Conservation (phyloP, 2,888 invertebrate genomes). For the Heteropelma amictum region DNA sequence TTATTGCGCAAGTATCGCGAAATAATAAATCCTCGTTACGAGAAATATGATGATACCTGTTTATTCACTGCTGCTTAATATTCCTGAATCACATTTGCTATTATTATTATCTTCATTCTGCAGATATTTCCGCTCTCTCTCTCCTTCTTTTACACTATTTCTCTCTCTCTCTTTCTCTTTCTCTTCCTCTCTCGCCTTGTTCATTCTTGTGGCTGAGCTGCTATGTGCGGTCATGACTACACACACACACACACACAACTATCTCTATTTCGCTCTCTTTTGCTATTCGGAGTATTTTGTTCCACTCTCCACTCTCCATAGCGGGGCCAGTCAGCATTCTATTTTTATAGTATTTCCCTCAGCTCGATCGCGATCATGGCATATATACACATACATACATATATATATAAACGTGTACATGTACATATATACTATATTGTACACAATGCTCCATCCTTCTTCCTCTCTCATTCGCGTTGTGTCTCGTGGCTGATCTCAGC, state of each 20-base stretch:
- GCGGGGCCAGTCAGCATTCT: constrained; percentile 43
- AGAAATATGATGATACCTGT: not conserved
- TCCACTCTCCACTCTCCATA: constrained; percentile 52
- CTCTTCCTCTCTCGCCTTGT: constrained; percentile 31
- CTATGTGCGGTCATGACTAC: constrained; percentile 37
- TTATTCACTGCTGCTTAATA: not conserved
- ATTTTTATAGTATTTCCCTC: constrained; percentile 54
- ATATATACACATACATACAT: constrained; percentile 14
- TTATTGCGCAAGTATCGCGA: too few relatives aligned
- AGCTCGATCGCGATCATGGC: constrained; percentile 21
- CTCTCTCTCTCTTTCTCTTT: too few relatives aligned
- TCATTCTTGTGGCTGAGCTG: constrained; percentile 20
- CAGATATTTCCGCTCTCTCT: constrained; percentile 50
- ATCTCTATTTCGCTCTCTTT: constrained; percentile 20
- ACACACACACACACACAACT: too few relatives aligned
- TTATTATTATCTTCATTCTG: constrained; percentile 44
- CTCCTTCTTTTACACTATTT: too few relatives aligned
- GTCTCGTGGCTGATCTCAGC: constrained; percentile 35
- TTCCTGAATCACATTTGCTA: constrained; percentile 29
- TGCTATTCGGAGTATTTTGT: constrained; percentile 50
- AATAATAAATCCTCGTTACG: too few relatives aligned
- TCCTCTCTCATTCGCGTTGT: not conserved
- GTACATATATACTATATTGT: too few relatives aligned
- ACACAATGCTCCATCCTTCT: not conserved
- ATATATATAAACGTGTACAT: too few relatives aligned